Percentiles rank a stretch among this genome's conserved stretches.
Evolutionary conservation across 1,140 invertebrate species (phyloP).

Genomic region (Hypothenemus hampei): DNA sequence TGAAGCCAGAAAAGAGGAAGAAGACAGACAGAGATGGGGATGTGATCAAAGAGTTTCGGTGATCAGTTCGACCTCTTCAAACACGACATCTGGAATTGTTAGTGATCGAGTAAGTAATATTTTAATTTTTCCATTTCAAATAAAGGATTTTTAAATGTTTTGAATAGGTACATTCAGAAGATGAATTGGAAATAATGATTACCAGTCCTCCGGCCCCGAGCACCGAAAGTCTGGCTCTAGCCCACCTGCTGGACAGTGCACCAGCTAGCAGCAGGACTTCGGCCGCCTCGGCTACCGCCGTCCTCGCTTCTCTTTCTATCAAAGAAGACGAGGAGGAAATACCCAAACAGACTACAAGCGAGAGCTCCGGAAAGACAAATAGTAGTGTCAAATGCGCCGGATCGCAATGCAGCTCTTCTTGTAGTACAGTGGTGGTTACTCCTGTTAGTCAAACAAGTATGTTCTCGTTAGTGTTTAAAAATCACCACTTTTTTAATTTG

Average conservation of each 20-base stretch:
- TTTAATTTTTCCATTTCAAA: too few species aligned
- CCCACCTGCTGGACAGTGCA: constrained; percentile 60
- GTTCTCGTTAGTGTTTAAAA: constrained; percentile 5
- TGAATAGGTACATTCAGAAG: constrained; percentile 71
- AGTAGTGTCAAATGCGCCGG: constrained; percentile 49
- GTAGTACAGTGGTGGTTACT: constrained; percentile 74
- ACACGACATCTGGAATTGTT: constrained; percentile 91
- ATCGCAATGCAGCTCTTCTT: constrained; percentile 76
- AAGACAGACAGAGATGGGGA: constrained; percentile 50
- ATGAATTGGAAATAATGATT: constrained; percentile 82
- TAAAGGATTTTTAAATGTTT: not conserved
- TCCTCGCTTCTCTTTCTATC: constrained; percentile 39
- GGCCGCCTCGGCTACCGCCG: constrained; percentile 46
- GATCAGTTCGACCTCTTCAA: constrained; percentile 87
- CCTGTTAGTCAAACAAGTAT: constrained; percentile 48
- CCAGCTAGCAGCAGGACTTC: constrained; percentile 52
- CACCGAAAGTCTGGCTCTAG: constrained; percentile 67
- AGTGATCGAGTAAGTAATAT: constrained; percentile 65
- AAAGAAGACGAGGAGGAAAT: constrained; percentile 40
- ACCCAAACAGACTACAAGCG: constrained; percentile 36
- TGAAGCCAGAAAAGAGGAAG: constrained; percentile 70
- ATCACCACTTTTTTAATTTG: not conserved
- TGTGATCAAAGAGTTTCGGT: constrained; percentile 82
- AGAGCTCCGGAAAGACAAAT: constrained; percentile 42
- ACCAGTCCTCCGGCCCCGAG: constrained; percentile 68